These are phyloP conservation scores for Protobothrops flavoviridis DNA, from an alignment of 2,113 vertebrate species.

Conservation along the genomic window DNA sequence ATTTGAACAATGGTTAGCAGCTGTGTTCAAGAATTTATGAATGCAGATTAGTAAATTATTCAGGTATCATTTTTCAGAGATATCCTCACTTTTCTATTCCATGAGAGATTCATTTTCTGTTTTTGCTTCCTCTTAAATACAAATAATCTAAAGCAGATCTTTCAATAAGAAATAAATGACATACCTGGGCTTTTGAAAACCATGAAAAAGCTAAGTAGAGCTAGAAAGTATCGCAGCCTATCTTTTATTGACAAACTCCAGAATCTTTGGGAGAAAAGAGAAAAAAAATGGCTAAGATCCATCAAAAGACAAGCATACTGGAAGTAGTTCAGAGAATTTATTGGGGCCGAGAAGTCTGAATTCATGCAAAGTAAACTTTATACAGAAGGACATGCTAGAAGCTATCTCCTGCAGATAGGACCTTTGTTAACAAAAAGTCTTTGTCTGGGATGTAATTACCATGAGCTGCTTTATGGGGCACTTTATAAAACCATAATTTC, in stretches of 20 bases:
- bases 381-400: neutral
- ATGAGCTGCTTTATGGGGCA: neutral
- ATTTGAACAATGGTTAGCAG: slow-evolving; percentile 50
- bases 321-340: slow-evolving; percentile 14
- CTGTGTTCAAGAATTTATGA: slow-evolving; percentile 40
- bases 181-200: slow-evolving; percentile 37
- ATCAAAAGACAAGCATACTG: slow-evolving; percentile 29
- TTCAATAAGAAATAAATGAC: slow-evolving; percentile 44
- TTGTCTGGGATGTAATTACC: neutral
- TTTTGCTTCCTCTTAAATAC: neutral
- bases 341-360: neutral
- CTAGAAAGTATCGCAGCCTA: slow-evolving; percentile 43
- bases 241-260: slow-evolving; percentile 49
- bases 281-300: slow-evolving; percentile 20
- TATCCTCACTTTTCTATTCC: slow-evolving; percentile 33
- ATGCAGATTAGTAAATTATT: slow-evolving; percentile 60
- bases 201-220: slow-evolving; percentile 45
- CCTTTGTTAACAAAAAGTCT: slow-evolving; percentile 18
- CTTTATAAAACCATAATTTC: neutral
- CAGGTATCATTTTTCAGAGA: slow-evolving; percentile 46
- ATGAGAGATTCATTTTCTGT: slow-evolving; percentile 44
- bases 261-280: slow-evolving; percentile 23
- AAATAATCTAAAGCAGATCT: slow-evolving; percentile 37
- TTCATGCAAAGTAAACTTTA: slow-evolving; percentile 11
- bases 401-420: rapidly evolving